Percentiles rank a stretch among this genome's conserved stretches.
Conservation (phyloP, 2,113 vertebrate genomes). For the Plectropomus leopardus region DNA sequence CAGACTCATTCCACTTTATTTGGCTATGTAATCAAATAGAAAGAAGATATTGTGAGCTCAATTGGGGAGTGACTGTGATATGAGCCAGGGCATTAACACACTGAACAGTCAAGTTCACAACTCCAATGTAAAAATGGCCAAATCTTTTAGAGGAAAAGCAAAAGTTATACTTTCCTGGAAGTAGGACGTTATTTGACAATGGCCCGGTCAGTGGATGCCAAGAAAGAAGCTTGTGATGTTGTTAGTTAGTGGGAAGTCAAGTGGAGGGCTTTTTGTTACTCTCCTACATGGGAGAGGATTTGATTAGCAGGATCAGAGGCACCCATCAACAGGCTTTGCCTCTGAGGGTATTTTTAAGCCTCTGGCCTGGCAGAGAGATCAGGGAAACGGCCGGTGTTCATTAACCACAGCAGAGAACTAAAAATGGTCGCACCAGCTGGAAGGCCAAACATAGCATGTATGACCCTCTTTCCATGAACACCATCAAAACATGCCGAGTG, state of each 20-base stretch:
- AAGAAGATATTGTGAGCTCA: conserved; percentile 42
- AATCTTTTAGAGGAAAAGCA: conserved; percentile 48
- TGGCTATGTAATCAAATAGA: conserved; percentile 64
- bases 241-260: conserved; percentile 26
- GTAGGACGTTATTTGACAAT: conserved; percentile 45
- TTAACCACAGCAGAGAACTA: conserved; percentile 75
- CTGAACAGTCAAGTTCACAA: conserved; percentile 30
- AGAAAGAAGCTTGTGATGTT: conserved; percentile 42
- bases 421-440: conserved; percentile 65
- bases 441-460: conserved; percentile 69
- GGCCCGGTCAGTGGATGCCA: conserved; percentile 41
- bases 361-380: conserved; percentile 57
- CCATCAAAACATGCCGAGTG: conserved; percentile 49
- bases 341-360: conserved; percentile 69
- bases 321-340: conserved; percentile 55
- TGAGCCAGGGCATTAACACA: conserved; percentile 33
- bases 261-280: conserved; percentile 48
- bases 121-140: conserved; percentile 48
- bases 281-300: conserved; percentile 38
- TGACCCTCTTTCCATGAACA: conserved; percentile 48
- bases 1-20: conserved; percentile 69
- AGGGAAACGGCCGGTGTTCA: conserved; percentile 67
- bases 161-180: conserved; percentile 30
- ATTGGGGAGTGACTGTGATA: conserved; percentile 20
- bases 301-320: conserved; percentile 71